Base-by-base conservation (phyloP, 2,113 vertebrate species). In the Chauna torquata region DNA sequence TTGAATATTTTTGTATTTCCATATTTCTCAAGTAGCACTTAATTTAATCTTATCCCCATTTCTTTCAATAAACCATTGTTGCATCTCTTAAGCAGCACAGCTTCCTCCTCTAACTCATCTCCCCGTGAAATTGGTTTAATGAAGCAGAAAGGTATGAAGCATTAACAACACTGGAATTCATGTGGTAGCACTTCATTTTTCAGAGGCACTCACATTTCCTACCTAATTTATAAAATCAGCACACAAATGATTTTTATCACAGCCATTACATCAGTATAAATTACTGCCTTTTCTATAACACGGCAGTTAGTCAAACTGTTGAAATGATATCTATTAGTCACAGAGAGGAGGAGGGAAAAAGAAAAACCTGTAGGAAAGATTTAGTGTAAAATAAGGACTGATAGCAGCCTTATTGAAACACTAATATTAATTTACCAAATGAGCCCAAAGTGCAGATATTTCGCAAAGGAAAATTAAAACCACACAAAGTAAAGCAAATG, bases 51-150 rank as follows among this genome's bases (percentile, higher is more conserved):
- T 99, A 98, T 99, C 98, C 98, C 98, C 98, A 98, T 99, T 99
- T 98, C 98, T 99, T 99, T 99, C 99, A 99, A 99, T 99, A 99
- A 98, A 97, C 99, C 98, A 99, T 99, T 99, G 99, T 99, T 99
- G 99, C 95, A 8, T 98, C 98, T 98, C 98, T 98, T 98, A 98
- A 98, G 99, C 98, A 98, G 98, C 98, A 96, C 99, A 98, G 98
- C 99, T 99, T 99, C 99, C 98, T 99, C 99, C 99, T 99, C 99
- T 99, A 99, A 99, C 99, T 99, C 99, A 99, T 99, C 99, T 99
- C 99, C 98, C 99, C 99, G 99, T 99, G 99, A 99, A 99, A 99
- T 99, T 99, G 99, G 99, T 99, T 99, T 99, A 99, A 99, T 99
- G 99, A 99, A 99, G 99, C 99, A 99, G 99, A 99, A 99, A 99